phyloP scores from a whole-genome alignment of 2,888 invertebrate species.

The Aromia moschata region DNA sequence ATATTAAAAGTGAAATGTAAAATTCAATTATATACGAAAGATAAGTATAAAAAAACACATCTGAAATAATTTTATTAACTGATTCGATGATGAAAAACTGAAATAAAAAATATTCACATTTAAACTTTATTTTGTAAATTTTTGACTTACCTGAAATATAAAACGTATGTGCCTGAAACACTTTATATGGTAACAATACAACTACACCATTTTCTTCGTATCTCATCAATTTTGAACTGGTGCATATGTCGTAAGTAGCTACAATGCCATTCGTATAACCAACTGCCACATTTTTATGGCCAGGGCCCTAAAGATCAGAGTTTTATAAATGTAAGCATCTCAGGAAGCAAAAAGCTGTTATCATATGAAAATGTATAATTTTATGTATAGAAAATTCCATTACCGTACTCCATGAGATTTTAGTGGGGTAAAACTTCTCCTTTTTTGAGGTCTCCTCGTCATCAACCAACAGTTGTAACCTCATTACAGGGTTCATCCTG shows the following conservation, averaged over 20 bases:
- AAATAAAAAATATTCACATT: too few relatives aligned
- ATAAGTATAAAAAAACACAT: too few relatives aligned
- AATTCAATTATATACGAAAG: too few relatives aligned
- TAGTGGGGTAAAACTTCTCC: slow-evolving; percentile 64
- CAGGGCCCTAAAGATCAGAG: slow-evolving; percentile 64
- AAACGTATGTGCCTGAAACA: slow-evolving; percentile 69
- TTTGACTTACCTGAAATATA: slow-evolving; percentile 71
- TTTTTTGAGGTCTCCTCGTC: slow-evolving; percentile 19
- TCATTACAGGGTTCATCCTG: slow-evolving; percentile 64
- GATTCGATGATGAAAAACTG: too few relatives aligned
- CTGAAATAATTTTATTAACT: too few relatives aligned
- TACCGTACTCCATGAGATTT: slow-evolving; percentile 65
- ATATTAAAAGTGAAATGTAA: too few relatives aligned
- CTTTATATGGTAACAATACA: slow-evolving; percentile 68
- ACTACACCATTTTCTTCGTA: slow-evolving; percentile 59
- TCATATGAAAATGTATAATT: too few relatives aligned
- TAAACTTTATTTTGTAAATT: too few relatives aligned
- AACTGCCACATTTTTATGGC: slow-evolving; percentile 68
- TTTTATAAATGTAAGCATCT: too few relatives aligned
- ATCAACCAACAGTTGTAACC: slow-evolving; percentile 57
- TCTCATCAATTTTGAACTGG: slow-evolving; percentile 63
- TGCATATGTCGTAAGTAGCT: slow-evolving; percentile 70
- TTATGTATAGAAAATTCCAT: too few relatives aligned
- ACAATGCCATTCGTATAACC: slow-evolving; percentile 75
- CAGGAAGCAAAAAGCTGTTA: too few relatives aligned